Conservation (phyloP, 2,113 vertebrate genomes). For the Eubucco bourcierii region DNA sequence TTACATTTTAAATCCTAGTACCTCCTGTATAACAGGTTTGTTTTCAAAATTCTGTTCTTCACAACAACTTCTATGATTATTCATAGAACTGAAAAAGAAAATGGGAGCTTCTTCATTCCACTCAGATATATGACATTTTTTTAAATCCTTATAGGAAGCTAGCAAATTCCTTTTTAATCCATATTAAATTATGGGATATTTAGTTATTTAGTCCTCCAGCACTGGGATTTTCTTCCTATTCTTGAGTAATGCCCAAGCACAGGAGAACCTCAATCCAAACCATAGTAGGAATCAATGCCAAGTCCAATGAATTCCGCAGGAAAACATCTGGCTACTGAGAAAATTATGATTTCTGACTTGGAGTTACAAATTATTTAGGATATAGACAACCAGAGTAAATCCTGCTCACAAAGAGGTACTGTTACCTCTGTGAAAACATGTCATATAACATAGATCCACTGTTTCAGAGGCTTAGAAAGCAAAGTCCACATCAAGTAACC, state of each 20-base stretch:
- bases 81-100: background rate
- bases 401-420: background rate
- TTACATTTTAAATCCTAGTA: slow-evolving; percentile 19
- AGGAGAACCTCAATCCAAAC: background rate
- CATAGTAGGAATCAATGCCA: background rate
- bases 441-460: background rate
- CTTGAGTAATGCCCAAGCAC: background rate
- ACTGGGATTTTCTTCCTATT: background rate
- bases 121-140: background rate
- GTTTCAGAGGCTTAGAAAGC: background rate
- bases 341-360: too few relatives aligned
- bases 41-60: background rate
- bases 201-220: background rate
- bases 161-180: background rate
- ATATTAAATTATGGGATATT: background rate
- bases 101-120: background rate
- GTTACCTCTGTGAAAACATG: background rate
- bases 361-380: background rate
- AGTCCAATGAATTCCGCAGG: accelerated
- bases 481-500: background rate
- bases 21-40: slow-evolving; percentile 33
- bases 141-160: background rate
- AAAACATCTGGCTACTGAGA: background rate
- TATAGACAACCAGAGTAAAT: background rate
- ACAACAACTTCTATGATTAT: background rate